Base-by-base conservation (phyloP, 2,888 invertebrate species). In the Tetheella fluctuosa region DNA sequence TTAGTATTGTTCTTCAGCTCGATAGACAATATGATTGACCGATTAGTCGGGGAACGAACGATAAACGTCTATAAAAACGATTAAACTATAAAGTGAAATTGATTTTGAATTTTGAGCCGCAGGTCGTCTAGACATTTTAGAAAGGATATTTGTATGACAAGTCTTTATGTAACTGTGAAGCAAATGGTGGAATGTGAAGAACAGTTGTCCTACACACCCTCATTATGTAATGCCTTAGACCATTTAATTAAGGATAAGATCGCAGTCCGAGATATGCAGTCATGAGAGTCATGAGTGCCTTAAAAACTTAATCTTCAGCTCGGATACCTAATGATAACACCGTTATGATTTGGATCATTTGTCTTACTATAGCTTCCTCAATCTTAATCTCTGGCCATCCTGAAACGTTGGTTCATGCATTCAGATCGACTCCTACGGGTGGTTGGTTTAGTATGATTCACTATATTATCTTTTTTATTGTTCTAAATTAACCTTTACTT, bases 1-100 rank as follows among this genome's bases (percentile, higher is more conserved):
- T 23, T 15, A 7, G 1, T n/a, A 55, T 55, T 55, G 37, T 55
- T 54, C 34, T 23, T 20, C 13, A 34, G 30, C 20, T 5, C 30
- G 10, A 54, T 30, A 55, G 55, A 55, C 55, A 55, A 55, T 55
- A 37, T 55, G 55, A 55, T 55, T 55, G 55, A 55, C 55, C 55
- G 55, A 55, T 55, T 55, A 55, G 34, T 34, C 15, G 30, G n/a
- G 15, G 55, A 20, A 54, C 20, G 20, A 20, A 37, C 54, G 7
- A 30, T 54, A n/a, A 55, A 20, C 17, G 20, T 34, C 37, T 34
- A 55, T 55, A 55, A 55, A 55, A 34, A 30, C 12, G 1, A 12
- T 54, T 17, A 54, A 20, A 55, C 30, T 55, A 37, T 20, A 34
- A 34, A 55, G 23, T 55, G 55, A 55, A 55, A 55, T 55, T 55